These are phyloP conservation scores for Notospermus geniculatus DNA, from an alignment of 1,140 invertebrate genomes.

Conservation along the genomic window DNA sequence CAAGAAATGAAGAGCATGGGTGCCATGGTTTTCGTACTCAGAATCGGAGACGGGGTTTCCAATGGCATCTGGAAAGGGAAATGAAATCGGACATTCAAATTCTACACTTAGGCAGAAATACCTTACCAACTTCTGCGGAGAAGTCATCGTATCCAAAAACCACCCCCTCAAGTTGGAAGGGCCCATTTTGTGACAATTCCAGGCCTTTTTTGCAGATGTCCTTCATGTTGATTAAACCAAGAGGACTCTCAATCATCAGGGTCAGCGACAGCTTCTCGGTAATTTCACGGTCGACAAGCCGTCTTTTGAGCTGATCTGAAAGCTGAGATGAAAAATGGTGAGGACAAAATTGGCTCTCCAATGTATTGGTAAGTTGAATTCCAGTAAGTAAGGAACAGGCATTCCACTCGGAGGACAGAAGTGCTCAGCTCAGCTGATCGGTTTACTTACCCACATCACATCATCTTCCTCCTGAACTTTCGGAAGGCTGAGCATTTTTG, in stretches of 20 bases:
- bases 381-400: too few relatives aligned
- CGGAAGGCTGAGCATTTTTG: background rate
- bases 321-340: too few relatives aligned
- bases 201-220: conserved; percentile 61
- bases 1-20: background rate
- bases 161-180: conserved; percentile 63
- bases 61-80: too few relatives aligned
- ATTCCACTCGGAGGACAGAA: too few relatives aligned
- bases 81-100: too few relatives aligned
- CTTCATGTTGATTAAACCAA: conserved; percentile 62
- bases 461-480: background rate
- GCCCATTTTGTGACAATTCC: conserved; percentile 52
- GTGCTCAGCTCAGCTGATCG: too few relatives aligned
- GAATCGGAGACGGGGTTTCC: too few relatives aligned
- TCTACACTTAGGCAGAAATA: too few relatives aligned
- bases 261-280: conserved; percentile 60
- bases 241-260: conserved; percentile 66
- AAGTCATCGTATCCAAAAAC: conserved; percentile 75
- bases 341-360: too few relatives aligned
- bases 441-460: background rate
- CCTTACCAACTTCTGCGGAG: conserved; percentile 68
- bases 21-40: too few relatives aligned
- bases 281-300: background rate
- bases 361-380: too few relatives aligned
- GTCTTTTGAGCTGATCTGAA: conserved; percentile 1